phyloP scores from a whole-genome alignment of 1,140 invertebrate species.

The Triops longicaudatus region DNA sequence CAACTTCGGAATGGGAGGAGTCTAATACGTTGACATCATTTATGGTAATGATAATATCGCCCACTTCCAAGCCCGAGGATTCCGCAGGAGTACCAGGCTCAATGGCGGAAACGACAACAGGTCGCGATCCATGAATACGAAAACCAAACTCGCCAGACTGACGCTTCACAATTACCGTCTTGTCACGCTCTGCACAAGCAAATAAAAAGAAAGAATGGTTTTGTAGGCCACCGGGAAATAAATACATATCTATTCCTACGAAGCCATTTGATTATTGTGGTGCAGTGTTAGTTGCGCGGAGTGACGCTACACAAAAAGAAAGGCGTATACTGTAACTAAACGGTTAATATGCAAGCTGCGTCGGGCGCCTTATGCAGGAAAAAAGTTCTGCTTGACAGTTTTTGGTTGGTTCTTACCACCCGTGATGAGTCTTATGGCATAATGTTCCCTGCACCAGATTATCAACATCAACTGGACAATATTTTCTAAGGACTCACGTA shows the following conservation, averaged over 20 bases:
- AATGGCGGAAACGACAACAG: slow-evolving; percentile 89
- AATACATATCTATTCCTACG: too few relatives aligned
- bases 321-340: background rate
- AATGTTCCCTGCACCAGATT: slow-evolving; percentile 63
- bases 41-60: slow-evolving; percentile 85
- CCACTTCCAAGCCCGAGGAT: slow-evolving; percentile 80
- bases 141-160: slow-evolving; percentile 89
- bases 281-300: too few relatives aligned
- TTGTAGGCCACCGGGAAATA: background rate
- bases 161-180: slow-evolving; percentile 68
- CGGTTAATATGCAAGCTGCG: background rate
- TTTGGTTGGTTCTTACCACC: slow-evolving; percentile 9
- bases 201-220: slow-evolving; percentile 19
- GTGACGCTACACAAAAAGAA: too few relatives aligned
- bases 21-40: slow-evolving; percentile 85
- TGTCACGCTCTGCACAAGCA: slow-evolving; percentile 66
- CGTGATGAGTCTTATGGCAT: slow-evolving; percentile 26
- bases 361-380: background rate
- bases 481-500: slow-evolving; percentile 49
- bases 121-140: slow-evolving; percentile 87
- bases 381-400: background rate
- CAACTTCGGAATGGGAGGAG: slow-evolving; percentile 88
- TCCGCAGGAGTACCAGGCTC: slow-evolving; percentile 85
- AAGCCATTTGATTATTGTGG: too few relatives aligned
- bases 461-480: slow-evolving; percentile 67